phyloP scores from a whole-genome alignment of 2,888 invertebrate genomes.

The Stenoptilia bipunctidactyla region DNA sequence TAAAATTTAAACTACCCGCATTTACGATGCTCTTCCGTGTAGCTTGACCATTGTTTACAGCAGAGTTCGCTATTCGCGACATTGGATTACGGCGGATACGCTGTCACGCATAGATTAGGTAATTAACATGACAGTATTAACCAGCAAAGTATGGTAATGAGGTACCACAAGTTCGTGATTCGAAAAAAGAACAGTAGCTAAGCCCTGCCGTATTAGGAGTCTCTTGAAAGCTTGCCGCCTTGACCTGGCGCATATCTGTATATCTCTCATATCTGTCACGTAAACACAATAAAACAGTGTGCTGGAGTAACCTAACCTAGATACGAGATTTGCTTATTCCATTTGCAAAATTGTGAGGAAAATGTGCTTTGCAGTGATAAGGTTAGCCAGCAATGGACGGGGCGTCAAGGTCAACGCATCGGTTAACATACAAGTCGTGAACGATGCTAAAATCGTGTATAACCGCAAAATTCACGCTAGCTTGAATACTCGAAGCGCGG shows the following conservation, averaged over 20 bases:
- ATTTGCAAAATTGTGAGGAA: constrained; percentile 22
- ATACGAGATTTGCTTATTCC: constrained; percentile 53
- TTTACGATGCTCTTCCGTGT: constrained; percentile 65
- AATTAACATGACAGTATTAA: constrained; percentile 42
- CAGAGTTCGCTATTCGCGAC: constrained; percentile 1
- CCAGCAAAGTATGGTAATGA: constrained; percentile 49
- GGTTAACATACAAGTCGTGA: neutral
- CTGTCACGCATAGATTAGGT: constrained; percentile 51
- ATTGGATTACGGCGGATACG: constrained; percentile 19
- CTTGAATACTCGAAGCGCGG: neutral
- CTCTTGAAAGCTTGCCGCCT: constrained; percentile 61
- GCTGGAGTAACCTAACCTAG: constrained; percentile 51
- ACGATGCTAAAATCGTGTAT: neutral
- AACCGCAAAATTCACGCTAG: neutral
- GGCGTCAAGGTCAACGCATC: neutral
- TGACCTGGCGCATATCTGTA: constrained; percentile 52
- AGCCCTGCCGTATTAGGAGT: constrained; percentile 50
- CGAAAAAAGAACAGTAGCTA: constrained; percentile 47
- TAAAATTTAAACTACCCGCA: constrained; percentile 63
- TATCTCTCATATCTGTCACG: constrained; percentile 66
- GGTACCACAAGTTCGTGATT: constrained; percentile 39
- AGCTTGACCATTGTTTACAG: constrained; percentile 40
- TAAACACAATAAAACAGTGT: constrained; percentile 62
- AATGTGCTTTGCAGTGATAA: neutral
- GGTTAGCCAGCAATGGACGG: neutral